These are phyloP conservation scores for Leuctra nigra DNA, from an alignment of 2,888 invertebrate species.

Conservation along the genomic window DNA sequence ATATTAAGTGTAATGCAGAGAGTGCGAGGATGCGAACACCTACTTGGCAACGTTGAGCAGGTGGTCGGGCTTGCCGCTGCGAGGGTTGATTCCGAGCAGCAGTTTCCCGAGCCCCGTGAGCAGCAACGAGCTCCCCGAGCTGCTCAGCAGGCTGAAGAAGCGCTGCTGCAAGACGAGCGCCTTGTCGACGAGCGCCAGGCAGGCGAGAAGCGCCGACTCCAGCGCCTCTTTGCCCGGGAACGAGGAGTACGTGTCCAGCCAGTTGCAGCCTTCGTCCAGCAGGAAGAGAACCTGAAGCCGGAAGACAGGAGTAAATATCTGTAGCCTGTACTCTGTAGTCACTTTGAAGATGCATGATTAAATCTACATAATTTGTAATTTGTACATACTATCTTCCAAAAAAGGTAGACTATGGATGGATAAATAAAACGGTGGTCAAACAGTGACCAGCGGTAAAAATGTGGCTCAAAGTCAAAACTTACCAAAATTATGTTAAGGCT, in stretches of 20 bases:
- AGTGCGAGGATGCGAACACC: constrained; percentile 31
- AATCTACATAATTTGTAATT: too few species aligned
- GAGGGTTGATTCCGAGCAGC: constrained; percentile 68
- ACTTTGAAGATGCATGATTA: too few species aligned
- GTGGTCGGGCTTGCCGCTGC: constrained; percentile 71
- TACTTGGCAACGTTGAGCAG: constrained; percentile 65
- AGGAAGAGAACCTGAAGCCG: constrained; percentile 49
- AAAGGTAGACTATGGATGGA: too few species aligned
- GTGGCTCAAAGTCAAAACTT: too few species aligned
- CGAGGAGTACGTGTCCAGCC: constrained; percentile 61
- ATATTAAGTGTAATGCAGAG: too few species aligned
- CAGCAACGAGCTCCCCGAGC: constrained; percentile 56
- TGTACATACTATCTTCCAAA: too few species aligned
- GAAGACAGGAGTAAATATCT: neutral
- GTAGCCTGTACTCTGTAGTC: too few species aligned
- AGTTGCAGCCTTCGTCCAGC: constrained; percentile 66
- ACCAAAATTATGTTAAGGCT: too few species aligned
- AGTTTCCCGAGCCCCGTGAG: constrained; percentile 75
- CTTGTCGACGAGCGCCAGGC: constrained; percentile 67
- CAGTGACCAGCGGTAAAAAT: too few species aligned
- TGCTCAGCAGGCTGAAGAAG: constrained; percentile 59
- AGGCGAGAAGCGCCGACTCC: constrained; percentile 62
- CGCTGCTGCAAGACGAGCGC: constrained; percentile 65
- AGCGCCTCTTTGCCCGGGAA: constrained; percentile 61
- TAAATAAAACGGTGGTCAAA: too few species aligned